Evolutionary conservation across 1,140 invertebrate genomes (phyloP).

Genomic region (Caenorhabditis brenneri): DNA sequence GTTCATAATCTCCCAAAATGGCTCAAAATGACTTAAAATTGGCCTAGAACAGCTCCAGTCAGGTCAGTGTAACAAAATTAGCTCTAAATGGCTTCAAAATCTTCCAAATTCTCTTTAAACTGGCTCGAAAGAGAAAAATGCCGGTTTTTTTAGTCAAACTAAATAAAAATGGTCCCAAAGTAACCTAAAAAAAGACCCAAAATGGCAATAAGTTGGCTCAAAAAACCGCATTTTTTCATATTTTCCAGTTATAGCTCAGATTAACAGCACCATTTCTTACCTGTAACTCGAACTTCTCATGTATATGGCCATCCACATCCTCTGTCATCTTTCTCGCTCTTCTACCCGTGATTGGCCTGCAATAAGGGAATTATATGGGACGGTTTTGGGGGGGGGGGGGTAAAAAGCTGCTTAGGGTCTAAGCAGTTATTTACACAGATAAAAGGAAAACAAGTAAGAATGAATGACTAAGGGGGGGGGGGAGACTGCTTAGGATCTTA

Average conservation of each 20-base stretch:
- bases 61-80: too few species aligned
- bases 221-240: neutral
- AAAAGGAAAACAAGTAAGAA: neutral
- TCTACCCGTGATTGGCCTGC: neutral
- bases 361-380: neutral
- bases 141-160: too few species aligned
- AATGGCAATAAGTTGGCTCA: neutral
- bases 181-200: too few species aligned
- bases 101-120: too few species aligned
- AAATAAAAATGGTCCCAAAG: too few species aligned
- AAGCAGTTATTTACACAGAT: too few species aligned
- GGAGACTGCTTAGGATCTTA: too few species aligned
- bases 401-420: neutral
- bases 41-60: too few species aligned
- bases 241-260: neutral
- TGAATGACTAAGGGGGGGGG: neutral
- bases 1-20: too few species aligned
- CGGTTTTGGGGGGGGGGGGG: neutral
- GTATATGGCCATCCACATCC: slow-evolving; percentile 15
- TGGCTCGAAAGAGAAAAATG: too few species aligned
- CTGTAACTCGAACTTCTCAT: slow-evolving; percentile 27
- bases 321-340: neutral
- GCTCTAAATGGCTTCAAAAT: too few species aligned
- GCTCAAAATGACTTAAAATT: too few species aligned
- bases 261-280: neutral